These are phyloP conservation scores for Xyrichtys novacula DNA, from an alignment of 2,797 vertebrate species.

Conservation along the genomic window DNA sequence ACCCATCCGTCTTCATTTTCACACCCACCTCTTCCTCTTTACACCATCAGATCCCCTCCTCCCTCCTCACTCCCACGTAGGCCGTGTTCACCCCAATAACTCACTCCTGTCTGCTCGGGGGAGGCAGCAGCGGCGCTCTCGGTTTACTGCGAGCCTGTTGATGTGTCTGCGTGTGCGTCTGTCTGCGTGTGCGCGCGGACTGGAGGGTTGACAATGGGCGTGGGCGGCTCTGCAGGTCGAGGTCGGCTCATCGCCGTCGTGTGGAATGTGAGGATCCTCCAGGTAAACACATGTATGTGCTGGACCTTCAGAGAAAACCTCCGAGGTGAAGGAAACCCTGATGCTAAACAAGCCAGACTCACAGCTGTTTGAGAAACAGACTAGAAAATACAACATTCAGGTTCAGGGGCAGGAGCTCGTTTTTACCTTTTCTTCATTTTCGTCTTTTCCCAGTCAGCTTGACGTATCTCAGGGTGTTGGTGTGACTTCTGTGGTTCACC, in stretches of 20 bases:
- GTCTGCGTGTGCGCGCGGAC: conserved; percentile 7
- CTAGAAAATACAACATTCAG: not conserved
- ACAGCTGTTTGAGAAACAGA: not conserved
- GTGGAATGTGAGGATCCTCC: conserved; percentile 71
- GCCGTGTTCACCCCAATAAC: conserved; percentile 51
- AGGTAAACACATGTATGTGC: conserved; percentile 28
- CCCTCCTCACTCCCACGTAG: conserved; percentile 10
- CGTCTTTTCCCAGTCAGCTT: too few species aligned
- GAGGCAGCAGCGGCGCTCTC: conserved; percentile 11
- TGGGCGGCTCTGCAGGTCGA: conserved; percentile 31
- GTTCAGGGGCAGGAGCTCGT: not conserved
- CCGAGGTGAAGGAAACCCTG: not conserved
- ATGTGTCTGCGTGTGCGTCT: conserved; percentile 23
- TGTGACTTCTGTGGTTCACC: too few species aligned
- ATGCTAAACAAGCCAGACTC: not conserved
- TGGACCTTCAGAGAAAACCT: conserved; percentile 10
- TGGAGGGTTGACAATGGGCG: conserved; percentile 15
- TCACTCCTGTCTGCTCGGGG: conserved; percentile 43
- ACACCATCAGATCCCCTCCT: not conserved
- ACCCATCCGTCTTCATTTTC: not conserved
- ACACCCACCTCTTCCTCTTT: conserved; percentile 15
- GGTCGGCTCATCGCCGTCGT: conserved; percentile 64
- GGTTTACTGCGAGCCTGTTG: conserved; percentile 46
- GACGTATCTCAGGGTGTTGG: too few species aligned
- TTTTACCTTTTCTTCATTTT: not conserved